Base-by-base conservation (phyloP, 1,140 invertebrate species). In the Parapsyche elsis region DNA sequence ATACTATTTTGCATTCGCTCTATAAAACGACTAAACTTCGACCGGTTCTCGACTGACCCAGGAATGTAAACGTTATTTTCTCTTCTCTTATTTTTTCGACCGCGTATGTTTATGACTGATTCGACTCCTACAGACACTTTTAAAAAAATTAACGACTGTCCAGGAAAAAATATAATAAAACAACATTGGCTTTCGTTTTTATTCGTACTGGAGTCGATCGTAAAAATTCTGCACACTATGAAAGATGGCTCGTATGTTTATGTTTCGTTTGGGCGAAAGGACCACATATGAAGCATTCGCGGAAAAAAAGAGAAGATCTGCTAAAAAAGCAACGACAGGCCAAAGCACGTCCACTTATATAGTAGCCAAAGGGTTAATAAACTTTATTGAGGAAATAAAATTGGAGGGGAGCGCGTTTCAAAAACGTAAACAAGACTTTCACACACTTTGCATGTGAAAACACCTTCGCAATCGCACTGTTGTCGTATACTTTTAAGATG, bases 31-130 rank as follows among this genome's bases (percentile, higher is more conserved):
- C 24, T 26, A 53, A n/a, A 53, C 16, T 14, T 19, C 23, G 24
- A 67, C 64, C 64, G 64, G 64, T 67, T 67, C 16, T 53, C 49
- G 16, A 26, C 64, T 30, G 19, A 24, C 24, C 10, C 21, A 67
- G 24, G 24, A 67, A 67, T 67, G 64, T 67, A 67, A 67, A 67
- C 64, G 24, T 14, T 30, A 67, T 67, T 67, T 26, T 67, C 24
- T 26, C n/a, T 26, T 67, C 23, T 67, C 24, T 53, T 53, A 14
- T 26, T 67, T 67, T 64, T 67, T 26, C 21, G 24, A 23, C 19
- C 24, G 23, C 9, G 23, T 23, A 67, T 16, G 49, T 14, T 53
- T 53, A 53, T 53, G 16, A 53, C 10, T 53, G 64, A 10, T 30
- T 26, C 21, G 59, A 21, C 59, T 16, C n/a, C 14, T 14, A 2